These are phyloP conservation scores for Caenorhabditis japonica DNA, from an alignment of 2,888 invertebrate species.

Conservation along the genomic window DNA sequence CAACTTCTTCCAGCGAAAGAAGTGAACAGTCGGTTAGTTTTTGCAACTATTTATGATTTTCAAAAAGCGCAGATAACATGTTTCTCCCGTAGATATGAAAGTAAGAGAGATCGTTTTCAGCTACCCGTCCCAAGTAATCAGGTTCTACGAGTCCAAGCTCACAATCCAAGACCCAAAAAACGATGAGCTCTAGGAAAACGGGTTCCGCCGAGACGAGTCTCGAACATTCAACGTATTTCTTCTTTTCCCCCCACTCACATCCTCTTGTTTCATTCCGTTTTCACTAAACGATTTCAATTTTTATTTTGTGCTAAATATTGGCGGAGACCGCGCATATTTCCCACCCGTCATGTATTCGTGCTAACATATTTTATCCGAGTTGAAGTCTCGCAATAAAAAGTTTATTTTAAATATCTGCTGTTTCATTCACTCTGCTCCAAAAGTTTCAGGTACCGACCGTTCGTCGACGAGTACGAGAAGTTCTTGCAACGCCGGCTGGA, in stretches of 20 bases:
- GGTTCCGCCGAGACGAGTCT: constrained; percentile 4
- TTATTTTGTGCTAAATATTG: background rate
- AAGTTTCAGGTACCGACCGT: constrained; percentile 40
- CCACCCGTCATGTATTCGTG: background rate
- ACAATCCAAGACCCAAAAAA: constrained; percentile 6
- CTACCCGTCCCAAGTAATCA: constrained; percentile 48
- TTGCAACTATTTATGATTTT: too few relatives aligned
- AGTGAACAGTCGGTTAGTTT: constrained; percentile 42
- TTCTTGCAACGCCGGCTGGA: constrained; percentile 35
- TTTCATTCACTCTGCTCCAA: background rate
- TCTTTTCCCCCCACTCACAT: background rate
- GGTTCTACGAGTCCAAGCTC: constrained; percentile 46
- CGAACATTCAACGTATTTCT: background rate
- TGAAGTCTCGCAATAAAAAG: constrained; percentile 6
- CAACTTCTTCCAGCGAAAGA: constrained; percentile 42
- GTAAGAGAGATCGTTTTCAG: too few relatives aligned
- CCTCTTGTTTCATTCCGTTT: background rate
- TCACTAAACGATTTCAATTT: background rate
- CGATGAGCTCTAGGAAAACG: constrained; percentile 12
- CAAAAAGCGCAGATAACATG: too few relatives aligned
- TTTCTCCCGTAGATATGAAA: too few relatives aligned
- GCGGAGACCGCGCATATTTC: background rate
- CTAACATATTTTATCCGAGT: background rate
- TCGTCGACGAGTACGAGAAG: constrained; percentile 31
- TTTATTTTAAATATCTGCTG: background rate